phyloP scores from a whole-genome alignment of 2,797 vertebrate genomes.

The Ispidina lecontei region DNA sequence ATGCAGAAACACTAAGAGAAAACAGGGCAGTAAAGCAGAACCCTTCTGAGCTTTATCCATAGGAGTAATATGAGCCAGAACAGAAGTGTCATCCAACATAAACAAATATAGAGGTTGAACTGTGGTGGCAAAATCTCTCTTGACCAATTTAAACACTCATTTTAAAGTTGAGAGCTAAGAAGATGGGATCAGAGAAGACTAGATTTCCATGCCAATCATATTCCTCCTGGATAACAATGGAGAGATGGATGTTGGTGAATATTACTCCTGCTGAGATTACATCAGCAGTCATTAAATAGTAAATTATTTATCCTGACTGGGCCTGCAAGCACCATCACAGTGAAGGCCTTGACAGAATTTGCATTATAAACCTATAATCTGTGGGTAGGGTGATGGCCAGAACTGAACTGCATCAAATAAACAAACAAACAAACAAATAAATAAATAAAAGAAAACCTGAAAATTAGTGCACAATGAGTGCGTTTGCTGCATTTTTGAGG shows the following conservation, averaged over 20 bases:
- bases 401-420: neutral
- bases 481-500: neutral
- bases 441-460: neutral
- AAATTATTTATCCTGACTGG: conserved; percentile 19
- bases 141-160: neutral
- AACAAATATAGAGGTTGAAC: conserved; percentile 39
- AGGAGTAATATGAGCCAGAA: conserved; percentile 13
- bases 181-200: neutral
- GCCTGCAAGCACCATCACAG: neutral
- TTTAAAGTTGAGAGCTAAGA: conserved; percentile 10
- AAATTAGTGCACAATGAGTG: neutral
- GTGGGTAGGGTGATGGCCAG: neutral
- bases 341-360: conserved; percentile 16
- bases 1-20: conserved; percentile 55
- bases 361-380: conserved; percentile 10
- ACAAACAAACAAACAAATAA: too few relatives aligned
- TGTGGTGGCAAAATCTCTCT: conserved; percentile 41
- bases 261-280: neutral
- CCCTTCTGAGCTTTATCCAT: conserved; percentile 40
- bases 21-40: conserved; percentile 49
- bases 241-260: neutral
- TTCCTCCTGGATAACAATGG: neutral
- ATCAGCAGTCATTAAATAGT: conserved; percentile 5
- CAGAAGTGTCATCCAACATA: conserved; percentile 40
- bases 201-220: neutral